Percentiles rank a stretch among this genome's conserved stretches.
phyloP scores from a whole-genome alignment of 2,888 invertebrate species.

The Toxonevra muliebris region DNA sequence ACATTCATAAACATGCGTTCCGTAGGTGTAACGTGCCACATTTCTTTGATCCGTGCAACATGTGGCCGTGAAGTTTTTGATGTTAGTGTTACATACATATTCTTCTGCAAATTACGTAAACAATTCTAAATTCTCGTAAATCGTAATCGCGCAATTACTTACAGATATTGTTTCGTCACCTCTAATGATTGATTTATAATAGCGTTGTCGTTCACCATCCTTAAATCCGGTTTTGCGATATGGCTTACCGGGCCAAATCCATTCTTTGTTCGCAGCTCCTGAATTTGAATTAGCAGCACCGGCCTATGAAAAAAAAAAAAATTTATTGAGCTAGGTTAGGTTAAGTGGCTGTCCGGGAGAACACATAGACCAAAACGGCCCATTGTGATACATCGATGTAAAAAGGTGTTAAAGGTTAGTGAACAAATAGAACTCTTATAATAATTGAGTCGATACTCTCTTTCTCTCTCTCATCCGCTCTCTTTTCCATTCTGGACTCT shows the following conservation, averaged over 20 bases:
- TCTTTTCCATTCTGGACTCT: no score
- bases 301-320: no score
- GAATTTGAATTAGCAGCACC: no score
- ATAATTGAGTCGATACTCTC: no score
- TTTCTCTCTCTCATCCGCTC: no score
- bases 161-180: slow-evolving; percentile 86
- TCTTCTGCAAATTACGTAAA: slow-evolving; percentile 71
- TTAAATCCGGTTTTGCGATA: slow-evolving; percentile 82
- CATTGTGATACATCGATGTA: no score
- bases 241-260: slow-evolving; percentile 88
- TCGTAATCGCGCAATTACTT: slow-evolving; percentile 24
- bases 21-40: slow-evolving; percentile 89
- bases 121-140: background rate
- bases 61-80: slow-evolving; percentile 93
- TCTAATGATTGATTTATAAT: slow-evolving; percentile 85
- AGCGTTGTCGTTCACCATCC: slow-evolving; percentile 84
- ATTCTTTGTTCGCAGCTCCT: no score
- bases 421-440: no score
- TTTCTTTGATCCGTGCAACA: slow-evolving; percentile 88
- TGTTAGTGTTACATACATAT: slow-evolving; percentile 94
- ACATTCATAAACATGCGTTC: slow-evolving; percentile 91
- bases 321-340: no score
- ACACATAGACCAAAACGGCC: no score
- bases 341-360: no score
- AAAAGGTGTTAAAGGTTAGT: no score